Conservation (phyloP, 2,888 invertebrate species). For the Nezara viridula region DNA sequence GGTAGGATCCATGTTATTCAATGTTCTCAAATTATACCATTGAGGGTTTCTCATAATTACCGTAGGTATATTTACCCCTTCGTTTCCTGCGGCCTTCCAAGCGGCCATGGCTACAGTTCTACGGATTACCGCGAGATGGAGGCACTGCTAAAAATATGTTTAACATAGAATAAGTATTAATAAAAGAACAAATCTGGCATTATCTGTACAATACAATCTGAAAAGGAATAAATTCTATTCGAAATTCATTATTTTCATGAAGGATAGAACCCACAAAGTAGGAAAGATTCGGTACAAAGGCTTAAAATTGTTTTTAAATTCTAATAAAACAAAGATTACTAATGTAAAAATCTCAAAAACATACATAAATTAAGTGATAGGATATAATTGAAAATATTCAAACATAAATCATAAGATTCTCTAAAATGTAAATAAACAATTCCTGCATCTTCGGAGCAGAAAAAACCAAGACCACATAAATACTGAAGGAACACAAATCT, state of each 20-base stretch:
- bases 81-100: conserved; percentile 37
- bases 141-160: neutral
- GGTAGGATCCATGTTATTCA: neutral
- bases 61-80: conserved; percentile 45
- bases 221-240: neutral
- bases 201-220: neutral
- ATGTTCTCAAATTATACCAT: conserved; percentile 14
- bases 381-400: too few relatives aligned
- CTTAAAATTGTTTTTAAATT: neutral
- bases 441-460: too few relatives aligned
- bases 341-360: too few relatives aligned
- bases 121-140: neutral
- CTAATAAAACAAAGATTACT: too few relatives aligned
- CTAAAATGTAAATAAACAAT: too few relatives aligned
- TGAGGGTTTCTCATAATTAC: conserved; percentile 46
- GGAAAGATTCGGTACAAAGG: too few relatives aligned
- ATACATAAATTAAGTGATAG: too few relatives aligned
- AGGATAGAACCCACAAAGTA: neutral
- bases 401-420: too few relatives aligned
- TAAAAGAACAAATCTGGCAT: neutral
- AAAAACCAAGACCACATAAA: too few relatives aligned
- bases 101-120: conserved; percentile 4
- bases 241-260: neutral
- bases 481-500: too few relatives aligned
- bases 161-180: neutral